phyloP scores from a whole-genome alignment of 1,140 invertebrate species.

The Copidosoma floridanum region DNA sequence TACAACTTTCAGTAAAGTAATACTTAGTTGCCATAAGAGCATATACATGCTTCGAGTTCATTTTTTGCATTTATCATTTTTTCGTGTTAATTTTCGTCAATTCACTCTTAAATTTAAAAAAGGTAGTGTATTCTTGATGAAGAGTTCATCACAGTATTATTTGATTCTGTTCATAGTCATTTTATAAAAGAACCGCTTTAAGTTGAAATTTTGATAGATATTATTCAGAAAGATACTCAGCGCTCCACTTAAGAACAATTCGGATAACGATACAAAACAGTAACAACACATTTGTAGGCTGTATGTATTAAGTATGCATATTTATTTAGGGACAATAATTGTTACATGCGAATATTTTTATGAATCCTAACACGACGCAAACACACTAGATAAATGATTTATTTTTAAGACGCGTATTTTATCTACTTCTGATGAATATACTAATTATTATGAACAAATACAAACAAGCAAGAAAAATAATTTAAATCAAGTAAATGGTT shows the following conservation, averaged over 20 bases:
- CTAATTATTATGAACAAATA: too few species aligned
- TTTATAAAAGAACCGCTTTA: neutral
- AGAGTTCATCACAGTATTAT: too few species aligned
- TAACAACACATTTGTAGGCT: neutral
- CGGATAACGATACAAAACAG: neutral
- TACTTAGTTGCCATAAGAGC: too few species aligned
- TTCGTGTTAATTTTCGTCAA: too few species aligned
- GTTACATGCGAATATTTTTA: neutral
- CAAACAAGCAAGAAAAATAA: too few species aligned
- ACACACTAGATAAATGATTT: neutral
- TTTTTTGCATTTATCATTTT: too few species aligned
- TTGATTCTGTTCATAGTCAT: too few species aligned
- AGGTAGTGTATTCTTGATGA: too few species aligned
- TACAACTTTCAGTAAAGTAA: too few species aligned
- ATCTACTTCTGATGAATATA: neutral
- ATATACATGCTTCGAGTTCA: too few species aligned
- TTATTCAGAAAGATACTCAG: neutral
- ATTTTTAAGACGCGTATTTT: neutral
- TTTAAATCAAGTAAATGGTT: too few species aligned
- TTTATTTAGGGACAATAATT: constrained; percentile 24
- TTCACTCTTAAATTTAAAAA: too few species aligned
- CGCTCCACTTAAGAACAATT: neutral
- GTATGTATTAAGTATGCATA: neutral
- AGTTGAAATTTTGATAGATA: neutral
- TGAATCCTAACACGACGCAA: neutral